These are phyloP conservation scores for Syrphus vitripennis DNA, from an alignment of 2,888 invertebrate species.

Conservation along the genomic window DNA sequence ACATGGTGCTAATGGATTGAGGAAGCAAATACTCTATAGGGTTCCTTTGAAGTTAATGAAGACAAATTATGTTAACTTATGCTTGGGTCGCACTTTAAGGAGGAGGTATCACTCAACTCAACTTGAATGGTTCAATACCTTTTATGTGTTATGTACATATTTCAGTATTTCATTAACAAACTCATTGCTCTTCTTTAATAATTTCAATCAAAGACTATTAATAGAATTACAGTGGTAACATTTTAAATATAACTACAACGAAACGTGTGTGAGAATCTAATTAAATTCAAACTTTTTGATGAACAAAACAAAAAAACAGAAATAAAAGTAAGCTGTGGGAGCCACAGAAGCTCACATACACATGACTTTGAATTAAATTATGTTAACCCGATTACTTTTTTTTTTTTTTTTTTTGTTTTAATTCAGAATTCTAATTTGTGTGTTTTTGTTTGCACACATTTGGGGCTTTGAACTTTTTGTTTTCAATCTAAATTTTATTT, in stretches of 20 bases:
- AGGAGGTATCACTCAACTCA: not conserved
- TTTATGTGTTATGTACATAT: not conserved
- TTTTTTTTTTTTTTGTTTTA: not conserved
- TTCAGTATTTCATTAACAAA: not conserved
- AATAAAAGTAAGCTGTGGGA: not conserved
- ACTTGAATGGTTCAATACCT: not conserved
- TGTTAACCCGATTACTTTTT: conserved; percentile 14
- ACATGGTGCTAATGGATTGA: conserved; percentile 2
- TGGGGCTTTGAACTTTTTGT: conserved; percentile 9
- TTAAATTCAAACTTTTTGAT: not conserved
- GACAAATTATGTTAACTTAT: not conserved
- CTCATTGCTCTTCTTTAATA: not conserved
- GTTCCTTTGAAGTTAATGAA: not conserved
- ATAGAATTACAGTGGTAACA: not conserved
- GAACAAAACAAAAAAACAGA: not conserved
- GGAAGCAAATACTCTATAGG: not conserved
- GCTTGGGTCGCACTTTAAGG: not conserved
- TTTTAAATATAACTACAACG: not conserved
- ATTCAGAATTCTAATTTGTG: not conserved
- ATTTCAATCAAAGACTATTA: not conserved
- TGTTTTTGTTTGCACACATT: not conserved
- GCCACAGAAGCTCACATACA: not conserved
- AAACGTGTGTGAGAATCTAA: not conserved
- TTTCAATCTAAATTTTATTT: not conserved
- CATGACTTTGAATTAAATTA: conserved; percentile 21